A percentile compares a stretch with the other conserved stretches of the same genome.
These are phyloP conservation scores for Sarcophaga bullata DNA, from an alignment of 1,140 invertebrate genomes.

Conservation along the genomic window DNA sequence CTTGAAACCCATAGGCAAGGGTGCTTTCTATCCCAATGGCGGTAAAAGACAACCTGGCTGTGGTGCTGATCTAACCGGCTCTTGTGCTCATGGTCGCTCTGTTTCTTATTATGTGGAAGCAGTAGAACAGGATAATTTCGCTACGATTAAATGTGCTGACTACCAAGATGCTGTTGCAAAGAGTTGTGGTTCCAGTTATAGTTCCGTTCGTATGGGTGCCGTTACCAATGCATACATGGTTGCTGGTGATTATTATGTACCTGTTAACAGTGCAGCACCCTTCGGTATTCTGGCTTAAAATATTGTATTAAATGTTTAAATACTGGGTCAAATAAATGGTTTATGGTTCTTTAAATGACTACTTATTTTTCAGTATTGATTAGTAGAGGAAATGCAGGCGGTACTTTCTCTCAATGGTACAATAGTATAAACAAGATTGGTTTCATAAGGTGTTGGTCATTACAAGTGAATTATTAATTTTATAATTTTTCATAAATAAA, in stretches of 20 bases:
- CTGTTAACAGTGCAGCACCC: slow-evolving; percentile 55
- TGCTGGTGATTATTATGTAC: slow-evolving; percentile 59
- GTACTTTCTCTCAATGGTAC: too few relatives aligned
- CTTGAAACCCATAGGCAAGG: slow-evolving; percentile 47
- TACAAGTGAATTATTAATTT: too few relatives aligned
- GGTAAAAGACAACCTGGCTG: slow-evolving; percentile 70
- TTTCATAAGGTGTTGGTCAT: too few relatives aligned
- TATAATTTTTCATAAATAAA: too few relatives aligned
- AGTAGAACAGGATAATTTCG: slow-evolving; percentile 51
- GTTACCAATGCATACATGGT: slow-evolving; percentile 60
- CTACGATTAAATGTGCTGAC: slow-evolving; percentile 51
- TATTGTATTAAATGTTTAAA: background rate
- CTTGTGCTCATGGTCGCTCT: slow-evolving; percentile 67
- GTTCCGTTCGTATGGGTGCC: slow-evolving; percentile 62
- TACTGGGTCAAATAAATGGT: too few relatives aligned
- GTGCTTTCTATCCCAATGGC: slow-evolving; percentile 69
- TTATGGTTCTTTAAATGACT: background rate
- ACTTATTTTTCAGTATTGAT: background rate
- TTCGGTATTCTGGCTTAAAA: slow-evolving; percentile 48
- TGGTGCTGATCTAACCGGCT: slow-evolving; percentile 54
- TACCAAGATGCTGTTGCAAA: slow-evolving; percentile 52
- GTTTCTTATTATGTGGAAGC: slow-evolving; percentile 70
- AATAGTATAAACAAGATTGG: too few relatives aligned
- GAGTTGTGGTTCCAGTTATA: slow-evolving; percentile 53
- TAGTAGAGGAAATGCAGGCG: background rate